Conservation (phyloP, 1,140 invertebrate genomes). For the Calliopsis andreniformis region DNA sequence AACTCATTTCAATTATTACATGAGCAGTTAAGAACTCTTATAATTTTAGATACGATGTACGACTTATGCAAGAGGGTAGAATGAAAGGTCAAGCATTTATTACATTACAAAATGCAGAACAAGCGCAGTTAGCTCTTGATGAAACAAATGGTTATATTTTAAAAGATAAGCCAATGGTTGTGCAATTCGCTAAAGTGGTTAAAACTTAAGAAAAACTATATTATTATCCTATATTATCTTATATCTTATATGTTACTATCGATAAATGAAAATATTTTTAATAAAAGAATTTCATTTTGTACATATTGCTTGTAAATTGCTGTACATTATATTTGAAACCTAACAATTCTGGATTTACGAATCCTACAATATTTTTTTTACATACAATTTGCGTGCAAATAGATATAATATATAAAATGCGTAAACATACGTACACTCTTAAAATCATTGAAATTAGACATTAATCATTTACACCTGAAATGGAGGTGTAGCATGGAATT, state of each 20-base stretch:
- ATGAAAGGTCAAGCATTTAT: slow-evolving; percentile 99
- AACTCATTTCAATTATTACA: slow-evolving; percentile 19
- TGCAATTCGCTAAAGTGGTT: slow-evolving; percentile 89
- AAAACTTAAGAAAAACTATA: slow-evolving; percentile 62
- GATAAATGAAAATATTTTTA: slow-evolving; percentile 12
- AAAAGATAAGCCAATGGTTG: slow-evolving; percentile 94
- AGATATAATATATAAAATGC: too few species aligned
- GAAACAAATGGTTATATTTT: slow-evolving; percentile 95
- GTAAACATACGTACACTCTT: too few species aligned
- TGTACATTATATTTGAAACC: too few species aligned
- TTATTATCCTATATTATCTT: background rate
- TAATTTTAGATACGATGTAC: slow-evolving; percentile 86
- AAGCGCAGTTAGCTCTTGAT: slow-evolving; percentile 88
- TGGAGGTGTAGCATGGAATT: too few species aligned
- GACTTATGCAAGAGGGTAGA: slow-evolving; percentile 95
- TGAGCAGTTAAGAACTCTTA: slow-evolving; percentile 41
- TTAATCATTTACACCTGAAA: too few species aligned
- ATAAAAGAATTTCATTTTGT: slow-evolving; percentile 5
- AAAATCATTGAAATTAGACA: slow-evolving; percentile 2
- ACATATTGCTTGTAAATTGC: too few species aligned
- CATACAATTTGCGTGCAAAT: too few species aligned
- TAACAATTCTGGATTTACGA: too few species aligned
- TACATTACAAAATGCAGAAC: slow-evolving; percentile 87
- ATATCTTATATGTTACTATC: slow-evolving; percentile 11
- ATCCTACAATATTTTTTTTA: background rate